Evolutionary conservation across 2,888 invertebrate genomes (phyloP), one percentile per base, ranked within the genome.

Genomic region (Agelastica alni): DNA sequence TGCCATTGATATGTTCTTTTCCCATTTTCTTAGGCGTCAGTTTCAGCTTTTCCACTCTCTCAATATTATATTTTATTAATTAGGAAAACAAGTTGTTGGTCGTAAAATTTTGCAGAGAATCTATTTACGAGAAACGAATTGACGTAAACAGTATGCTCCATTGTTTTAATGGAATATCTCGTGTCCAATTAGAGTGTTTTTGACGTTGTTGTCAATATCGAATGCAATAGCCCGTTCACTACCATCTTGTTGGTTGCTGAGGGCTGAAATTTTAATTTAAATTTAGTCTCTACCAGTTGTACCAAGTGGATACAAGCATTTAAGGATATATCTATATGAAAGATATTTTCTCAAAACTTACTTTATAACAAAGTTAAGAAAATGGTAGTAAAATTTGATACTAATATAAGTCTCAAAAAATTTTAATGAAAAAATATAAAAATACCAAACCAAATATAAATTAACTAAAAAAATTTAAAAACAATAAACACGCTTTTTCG

Each of bases 141-240:
- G 55, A 52, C 58, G 48, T 46, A 51, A 55, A 48, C 54, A 43
- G 37, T 36, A 34, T 20, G 49, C 52, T 51, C 34, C 49, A 48
- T 58, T 56, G 59, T 67, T 65, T 66, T 67, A 68, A 70, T 66
- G 67, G 66, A 55, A 58, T 53, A 49, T 51, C 56, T 49, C 63
- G 62, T 64, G 65, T 66, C 69, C 71, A 70, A 71, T 73, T 73
- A 70, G 70, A 70, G 69, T 74, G 74, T 72, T 74, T 73, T 72
- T 72, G 74, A 74, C 74, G 68, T 63, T 6, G 68, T 68, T 71
- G 71, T 71, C 71, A 70, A 70, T 69, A 65, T 30, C 37, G 42
- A 34, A 39, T 52, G 47, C 59, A 65, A 59, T 59, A 64, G 66
- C 69, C 67, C 65, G 62, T 63, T 65, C 61, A 65, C 64, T 64